These are phyloP conservation scores for Melolontha melolontha DNA, from an alignment of 2,888 invertebrate species.

Conservation along the genomic window DNA sequence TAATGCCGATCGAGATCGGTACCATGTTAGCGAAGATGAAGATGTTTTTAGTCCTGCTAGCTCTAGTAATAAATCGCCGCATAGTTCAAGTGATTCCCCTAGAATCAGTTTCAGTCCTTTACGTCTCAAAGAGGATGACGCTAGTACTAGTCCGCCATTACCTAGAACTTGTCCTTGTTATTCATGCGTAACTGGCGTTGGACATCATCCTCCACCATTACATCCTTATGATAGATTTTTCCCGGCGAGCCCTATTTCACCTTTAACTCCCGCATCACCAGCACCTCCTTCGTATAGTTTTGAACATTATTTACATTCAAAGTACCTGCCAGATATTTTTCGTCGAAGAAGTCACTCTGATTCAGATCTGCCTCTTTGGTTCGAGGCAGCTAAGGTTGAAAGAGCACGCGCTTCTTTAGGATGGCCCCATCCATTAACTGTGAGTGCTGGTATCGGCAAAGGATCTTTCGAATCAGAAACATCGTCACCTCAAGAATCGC, in stretches of 20 bases:
- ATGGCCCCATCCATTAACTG: conserved; percentile 61
- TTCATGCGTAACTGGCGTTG: conserved; percentile 62
- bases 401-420: conserved; percentile 60
- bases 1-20: conserved; percentile 58
- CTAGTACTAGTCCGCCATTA: conserved; percentile 62
- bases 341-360: conserved; percentile 75
- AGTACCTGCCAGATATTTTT: conserved; percentile 74
- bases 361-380: conserved; percentile 72
- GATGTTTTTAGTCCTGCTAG: conserved; percentile 72
- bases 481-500: conserved; percentile 81
- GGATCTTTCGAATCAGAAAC: conserved; percentile 69
- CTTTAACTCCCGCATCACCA: conserved; percentile 69
- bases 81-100: conserved; percentile 69
- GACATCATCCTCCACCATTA: conserved; percentile 61
- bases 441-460: conserved; percentile 61
- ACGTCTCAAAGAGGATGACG: conserved; percentile 68
- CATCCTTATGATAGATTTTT: conserved; percentile 67
- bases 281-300: conserved; percentile 71
- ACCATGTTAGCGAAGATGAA: conserved; percentile 68
- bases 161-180: conserved; percentile 62
- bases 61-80: conserved; percentile 69
- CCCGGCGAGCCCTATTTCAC: conserved; percentile 71
- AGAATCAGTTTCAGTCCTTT: conserved; percentile 70
- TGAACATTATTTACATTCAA: conserved; percentile 74
- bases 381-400: conserved; percentile 65